A percentile compares a stretch with the other conserved stretches of the same genome.
These are phyloP conservation scores for Verasper variegatus DNA, from an alignment of 2,113 vertebrate species.

Conservation along the genomic window DNA sequence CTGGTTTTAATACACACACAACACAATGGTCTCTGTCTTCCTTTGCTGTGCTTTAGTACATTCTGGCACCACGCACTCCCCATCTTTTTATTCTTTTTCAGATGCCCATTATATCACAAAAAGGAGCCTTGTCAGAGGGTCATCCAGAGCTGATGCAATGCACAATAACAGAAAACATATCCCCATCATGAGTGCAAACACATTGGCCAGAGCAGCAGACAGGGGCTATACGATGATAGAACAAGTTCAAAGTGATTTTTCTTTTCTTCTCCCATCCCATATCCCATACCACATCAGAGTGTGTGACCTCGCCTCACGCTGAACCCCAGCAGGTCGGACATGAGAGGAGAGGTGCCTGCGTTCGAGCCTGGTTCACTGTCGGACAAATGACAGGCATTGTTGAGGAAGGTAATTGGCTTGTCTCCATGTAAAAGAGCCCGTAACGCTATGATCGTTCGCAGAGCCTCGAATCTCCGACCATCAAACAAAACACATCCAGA, in stretches of 20 bases:
- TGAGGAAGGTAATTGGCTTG: constrained; percentile 66
- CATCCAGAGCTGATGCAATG: constrained; percentile 76
- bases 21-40: constrained; percentile 73
- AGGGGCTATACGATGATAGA: constrained; percentile 63
- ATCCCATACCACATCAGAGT: constrained; percentile 70
- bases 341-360: constrained; percentile 60
- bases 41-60: constrained; percentile 63
- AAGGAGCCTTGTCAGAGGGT: constrained; percentile 74
- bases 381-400: constrained; percentile 73
- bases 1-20: constrained; percentile 81
- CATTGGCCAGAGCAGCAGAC: constrained; percentile 66
- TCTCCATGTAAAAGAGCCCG: constrained; percentile 58
- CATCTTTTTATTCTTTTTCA: constrained; percentile 74
- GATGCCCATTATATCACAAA: constrained; percentile 76
- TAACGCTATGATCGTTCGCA: constrained; percentile 64
- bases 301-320: constrained; percentile 59
- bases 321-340: constrained; percentile 63
- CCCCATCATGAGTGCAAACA: constrained; percentile 70
- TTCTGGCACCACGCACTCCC: constrained; percentile 64
- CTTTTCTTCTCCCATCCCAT: neutral
- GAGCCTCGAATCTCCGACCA: constrained; percentile 39
- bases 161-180: constrained; percentile 82
- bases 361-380: constrained; percentile 65
- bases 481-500: constrained; percentile 27
- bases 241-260: constrained; percentile 68